Conservation (phyloP, 2,888 invertebrate genomes). For the Eupithecia inturbata region DNA sequence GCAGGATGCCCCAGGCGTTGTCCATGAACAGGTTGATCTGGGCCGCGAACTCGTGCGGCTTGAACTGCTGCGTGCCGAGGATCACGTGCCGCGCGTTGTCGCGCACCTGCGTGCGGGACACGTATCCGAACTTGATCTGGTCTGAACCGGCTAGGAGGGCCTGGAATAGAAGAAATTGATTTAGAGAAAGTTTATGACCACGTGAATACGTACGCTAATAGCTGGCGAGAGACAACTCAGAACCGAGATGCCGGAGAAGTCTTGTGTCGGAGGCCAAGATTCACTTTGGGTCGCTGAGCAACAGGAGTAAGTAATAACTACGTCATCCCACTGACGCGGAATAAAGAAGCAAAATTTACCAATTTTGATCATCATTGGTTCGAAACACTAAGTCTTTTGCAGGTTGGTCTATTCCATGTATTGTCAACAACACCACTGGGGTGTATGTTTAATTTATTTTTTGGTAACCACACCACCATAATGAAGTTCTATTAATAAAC, state of each 20-base stretch:
- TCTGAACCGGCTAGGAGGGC: constrained; percentile 97
- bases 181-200: not conserved
- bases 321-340: not conserved
- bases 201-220: no score
- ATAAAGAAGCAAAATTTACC: not conserved
- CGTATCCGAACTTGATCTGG: constrained; percentile 99
- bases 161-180: constrained; percentile 37
- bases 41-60: constrained; percentile 98
- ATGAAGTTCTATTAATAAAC: no score
- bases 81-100: constrained; percentile 98
- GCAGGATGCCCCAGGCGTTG: constrained; percentile 99
- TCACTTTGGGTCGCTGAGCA: no score
- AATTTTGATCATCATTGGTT: no score
- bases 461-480: no score
- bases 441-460: no score
- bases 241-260: no score
- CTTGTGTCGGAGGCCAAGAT: no score
- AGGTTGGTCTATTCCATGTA: no score
- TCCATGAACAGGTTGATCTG: constrained; percentile 99
- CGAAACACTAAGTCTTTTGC: no score
- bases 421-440: no score
- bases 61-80: constrained; percentile 98
- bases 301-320: not conserved
- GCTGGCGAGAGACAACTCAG: no score
- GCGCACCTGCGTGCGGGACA: constrained; percentile 96